Base-by-base conservation (phyloP, 2,113 vertebrate species). In the Chascanopsetta lugubris region DNA sequence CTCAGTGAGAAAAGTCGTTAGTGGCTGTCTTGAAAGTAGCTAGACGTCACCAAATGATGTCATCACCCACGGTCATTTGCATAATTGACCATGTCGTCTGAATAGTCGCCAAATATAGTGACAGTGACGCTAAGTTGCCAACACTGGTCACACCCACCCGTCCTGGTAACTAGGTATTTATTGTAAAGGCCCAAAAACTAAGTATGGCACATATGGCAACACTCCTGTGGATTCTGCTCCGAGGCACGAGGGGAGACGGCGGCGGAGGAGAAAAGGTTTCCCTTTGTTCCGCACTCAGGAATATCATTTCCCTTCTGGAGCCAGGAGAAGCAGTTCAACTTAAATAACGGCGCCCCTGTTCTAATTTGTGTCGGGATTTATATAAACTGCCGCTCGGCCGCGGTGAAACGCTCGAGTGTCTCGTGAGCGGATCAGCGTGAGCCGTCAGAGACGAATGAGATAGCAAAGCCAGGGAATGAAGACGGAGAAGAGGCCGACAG, bases 361-460 rank as follows among this genome's bases (percentile, higher is more conserved):
- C 49, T 80, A 75, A 87, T 89, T 85, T 88, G 82, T 75, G 72
- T 65, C 53, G 69, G 82, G 84, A 85, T 82, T 84, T 75, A 82
- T 78, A n/a, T n/a, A n/a, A n/a, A 45, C 80, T 42, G 68, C 54
- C 71, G 80, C 78, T 77, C 56, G 58, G 53, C 63, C 61, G 47
- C 49, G 27, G 72, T 83, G 69, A 58, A 55, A 17, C 2, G 69
- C 61, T 63, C 40, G 50, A 63, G 68, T 46, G 17, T 56, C 61
- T 49, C 63, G 49, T 56, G 50, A 69, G 70, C 47, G 67, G 71
- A 90, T 83, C 77, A 69, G 68, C 45, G 21, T 9, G 8, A 62
- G 65, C 58, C 82, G 69, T 60, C 50, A 29, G 27, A 60, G 43
- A 51, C 62, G 48, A 70, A 62, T 48, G 65, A 62, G 45, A 68